A percentile compares a stretch with the other conserved stretches of the same genome.
These are phyloP conservation scores for Drosophila mayaguana DNA, from an alignment of 2,888 invertebrate genomes.

Conservation along the genomic window DNA sequence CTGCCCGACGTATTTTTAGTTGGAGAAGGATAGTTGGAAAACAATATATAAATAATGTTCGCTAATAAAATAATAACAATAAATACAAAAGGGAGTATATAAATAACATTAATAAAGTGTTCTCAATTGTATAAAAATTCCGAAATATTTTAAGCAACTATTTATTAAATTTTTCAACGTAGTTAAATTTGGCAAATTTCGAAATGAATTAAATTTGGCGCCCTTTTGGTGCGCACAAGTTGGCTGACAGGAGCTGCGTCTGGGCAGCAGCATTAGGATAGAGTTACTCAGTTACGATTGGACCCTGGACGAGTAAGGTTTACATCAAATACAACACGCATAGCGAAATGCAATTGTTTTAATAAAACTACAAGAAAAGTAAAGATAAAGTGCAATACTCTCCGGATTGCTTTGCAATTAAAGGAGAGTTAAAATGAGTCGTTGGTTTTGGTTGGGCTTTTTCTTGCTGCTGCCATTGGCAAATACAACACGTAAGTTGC, in stretches of 20 bases:
- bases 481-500: slow-evolving; percentile 75
- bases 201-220: not conserved
- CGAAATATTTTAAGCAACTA: no score
- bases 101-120: no score
- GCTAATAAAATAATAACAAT: no score
- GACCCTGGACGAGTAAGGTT: slow-evolving; percentile 44
- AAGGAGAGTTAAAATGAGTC: slow-evolving; percentile 57
- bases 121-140: no score
- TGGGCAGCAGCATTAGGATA: slow-evolving; percentile 5
- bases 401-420: slow-evolving; percentile 4
- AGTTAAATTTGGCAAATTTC: not conserved
- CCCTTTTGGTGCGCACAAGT: not conserved
- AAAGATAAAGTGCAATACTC: not conserved
- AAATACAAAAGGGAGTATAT: no score
- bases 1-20: no score
- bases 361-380: slow-evolving; percentile 4
- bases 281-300: slow-evolving; percentile 48
- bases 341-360: slow-evolving; percentile 22
- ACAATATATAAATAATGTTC: no score
- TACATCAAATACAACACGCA: slow-evolving; percentile 6
- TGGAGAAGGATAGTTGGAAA: no score
- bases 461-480: slow-evolving; percentile 65
- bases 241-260: slow-evolving; percentile 1
- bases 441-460: slow-evolving; percentile 61
- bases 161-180: not conserved